Base-by-base conservation (phyloP, 2,888 invertebrate genomes). In the Spodoptera picta region DNA sequence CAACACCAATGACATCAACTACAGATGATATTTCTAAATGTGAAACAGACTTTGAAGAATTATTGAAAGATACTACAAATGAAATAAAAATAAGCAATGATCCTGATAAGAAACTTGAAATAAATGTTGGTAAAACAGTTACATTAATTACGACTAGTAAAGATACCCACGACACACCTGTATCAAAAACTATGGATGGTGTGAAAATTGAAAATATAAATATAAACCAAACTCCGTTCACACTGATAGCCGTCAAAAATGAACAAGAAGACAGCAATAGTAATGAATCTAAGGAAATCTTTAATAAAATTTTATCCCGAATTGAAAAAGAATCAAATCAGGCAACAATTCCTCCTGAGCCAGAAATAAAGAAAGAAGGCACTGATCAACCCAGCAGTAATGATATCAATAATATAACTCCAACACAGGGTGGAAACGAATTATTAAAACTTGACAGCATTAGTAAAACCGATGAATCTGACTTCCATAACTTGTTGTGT, bases 41-140 rank as follows among this genome's bases (percentile, higher is more conserved):
- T 83, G 94, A 91, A 77, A 95, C 94, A 45, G 95, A 95, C 81
- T 95, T 94, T 80, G 95, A 95, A 82, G 95, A 95, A 77, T 81
- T 95, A 49, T 81, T 95, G 36, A 95, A 93, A 85, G 94, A 95
- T 78, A 95, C 90, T 56, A 93, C 94, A 24, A 94, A 93, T 82
- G 93, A 95, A 87, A 94, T 94, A 54, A 95, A 95, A 87, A 81
- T 93, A 14, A 89, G 87, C 14, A 93, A 92, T 78, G 87, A 92
- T 63, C 87, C 90, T 14, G 92, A 93, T 60, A 93, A 92, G 76
- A 93, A 91, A 81, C 83, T 92, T 44, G 92, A 93, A 83, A 81
- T 92, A 0, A 91, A 91, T 81, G 89, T 91, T n/a, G 89, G 90
- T 19, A 93, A 92, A 84, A 86, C 83, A 44, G 75, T 89, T 11